These are phyloP conservation scores for Asobara japonica DNA, from an alignment of 1,140 invertebrate species.

Conservation along the genomic window DNA sequence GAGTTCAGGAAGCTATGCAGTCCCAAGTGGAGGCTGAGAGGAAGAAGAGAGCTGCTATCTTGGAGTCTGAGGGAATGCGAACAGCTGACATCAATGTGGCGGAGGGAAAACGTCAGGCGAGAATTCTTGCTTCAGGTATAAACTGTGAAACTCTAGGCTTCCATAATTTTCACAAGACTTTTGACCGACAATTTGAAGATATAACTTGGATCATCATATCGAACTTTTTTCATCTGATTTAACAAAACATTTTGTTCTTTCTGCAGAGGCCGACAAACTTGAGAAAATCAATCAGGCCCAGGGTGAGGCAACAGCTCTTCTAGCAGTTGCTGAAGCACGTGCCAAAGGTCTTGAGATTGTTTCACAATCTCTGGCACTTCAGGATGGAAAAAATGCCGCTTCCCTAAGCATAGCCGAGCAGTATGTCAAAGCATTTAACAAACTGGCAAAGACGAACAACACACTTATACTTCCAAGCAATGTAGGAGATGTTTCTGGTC, in stretches of 20 bases:
- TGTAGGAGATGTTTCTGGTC: slow-evolving; percentile 82
- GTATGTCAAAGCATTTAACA: slow-evolving; percentile 93
- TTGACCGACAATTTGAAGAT: too few relatives aligned
- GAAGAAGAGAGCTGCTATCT: slow-evolving; percentile 93
- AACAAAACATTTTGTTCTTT: too few relatives aligned
- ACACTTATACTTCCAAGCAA: slow-evolving; percentile 95
- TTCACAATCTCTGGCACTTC: slow-evolving; percentile 73
- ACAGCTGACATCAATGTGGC: slow-evolving; percentile 98
- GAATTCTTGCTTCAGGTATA: slow-evolving; percentile 91
- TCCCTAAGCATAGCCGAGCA: slow-evolving; percentile 93
- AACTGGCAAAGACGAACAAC: slow-evolving; percentile 92
- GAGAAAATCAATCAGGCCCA: slow-evolving; percentile 89
- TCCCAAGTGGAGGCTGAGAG: slow-evolving; percentile 99
- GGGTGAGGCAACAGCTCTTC: slow-evolving; percentile 88
- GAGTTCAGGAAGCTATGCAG: slow-evolving; percentile 99
- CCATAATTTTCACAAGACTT: too few relatives aligned
- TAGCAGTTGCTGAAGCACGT: slow-evolving; percentile 86
- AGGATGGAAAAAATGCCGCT: slow-evolving; percentile 87
- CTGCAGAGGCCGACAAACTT: slow-evolving; percentile 81
- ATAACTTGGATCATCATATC: too few relatives aligned
- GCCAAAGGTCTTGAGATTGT: slow-evolving; percentile 81
- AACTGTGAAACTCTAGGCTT: not conserved
- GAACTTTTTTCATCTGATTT: too few relatives aligned
- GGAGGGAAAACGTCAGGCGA: slow-evolving; percentile 90
- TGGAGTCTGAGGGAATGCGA: slow-evolving; percentile 95